A percentile compares a stretch with the other conserved stretches of the same genome.
Evolutionary conservation across 1,140 invertebrate genomes (phyloP).

Genomic region (Bombyx mandarina): DNA sequence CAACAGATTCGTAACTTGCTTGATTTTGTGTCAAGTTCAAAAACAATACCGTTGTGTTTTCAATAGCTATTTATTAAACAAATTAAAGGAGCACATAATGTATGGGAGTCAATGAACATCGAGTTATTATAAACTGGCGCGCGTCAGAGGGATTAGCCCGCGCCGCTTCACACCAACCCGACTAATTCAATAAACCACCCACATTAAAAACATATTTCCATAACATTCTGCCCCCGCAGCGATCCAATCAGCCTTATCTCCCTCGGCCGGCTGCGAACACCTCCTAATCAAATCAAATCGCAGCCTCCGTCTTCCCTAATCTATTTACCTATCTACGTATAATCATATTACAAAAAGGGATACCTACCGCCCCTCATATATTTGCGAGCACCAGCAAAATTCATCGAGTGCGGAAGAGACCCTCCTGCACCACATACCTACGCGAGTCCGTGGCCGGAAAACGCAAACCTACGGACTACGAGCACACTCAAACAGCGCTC

Average conservation of each 20-base stretch:
- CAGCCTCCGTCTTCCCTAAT: conserved; percentile 67
- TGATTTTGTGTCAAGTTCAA: no score
- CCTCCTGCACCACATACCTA: conserved; percentile 38
- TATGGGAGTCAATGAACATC: background rate
- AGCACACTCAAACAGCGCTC: conserved; percentile 31
- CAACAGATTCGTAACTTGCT: no score
- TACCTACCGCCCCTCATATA: conserved; percentile 64
- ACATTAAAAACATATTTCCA: conserved; percentile 71
- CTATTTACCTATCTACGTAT: conserved; percentile 67
- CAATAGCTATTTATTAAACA: background rate
- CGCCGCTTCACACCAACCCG: conserved; percentile 43
- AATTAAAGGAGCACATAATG: background rate
- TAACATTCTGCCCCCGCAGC: conserved; percentile 37
- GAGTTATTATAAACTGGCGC: conserved; percentile 28
- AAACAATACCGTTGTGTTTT: no score
- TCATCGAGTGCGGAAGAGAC: conserved; percentile 58
- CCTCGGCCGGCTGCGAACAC: conserved; percentile 56
- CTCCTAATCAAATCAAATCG: conserved; percentile 71
- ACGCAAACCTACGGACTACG: conserved; percentile 38
- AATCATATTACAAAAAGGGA: conserved; percentile 69
- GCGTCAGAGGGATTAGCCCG: conserved; percentile 48
- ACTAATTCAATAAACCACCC: conserved; percentile 65
- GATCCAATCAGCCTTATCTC: conserved; percentile 67
- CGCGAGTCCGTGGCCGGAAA: conserved; percentile 46
- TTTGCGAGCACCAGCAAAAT: conserved; percentile 65